phyloP scores from a whole-genome alignment of 2,797 vertebrate species.

The Poecilia velifera region DNA sequence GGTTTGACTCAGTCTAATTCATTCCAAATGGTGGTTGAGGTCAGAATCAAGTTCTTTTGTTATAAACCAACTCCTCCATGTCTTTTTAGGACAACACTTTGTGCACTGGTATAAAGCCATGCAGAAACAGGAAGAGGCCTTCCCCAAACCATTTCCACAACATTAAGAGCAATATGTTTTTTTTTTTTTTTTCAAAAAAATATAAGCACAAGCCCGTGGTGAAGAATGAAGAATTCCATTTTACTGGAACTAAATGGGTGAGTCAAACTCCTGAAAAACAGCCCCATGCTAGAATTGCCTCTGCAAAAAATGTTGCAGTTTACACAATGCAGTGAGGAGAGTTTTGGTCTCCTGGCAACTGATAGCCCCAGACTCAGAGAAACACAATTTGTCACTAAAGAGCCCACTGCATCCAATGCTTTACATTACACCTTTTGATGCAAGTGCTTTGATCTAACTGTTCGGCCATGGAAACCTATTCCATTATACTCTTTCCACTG shows the following conservation, averaged over 20 bases:
- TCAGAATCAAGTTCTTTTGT: neutral
- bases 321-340: neutral
- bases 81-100: neutral
- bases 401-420: neutral
- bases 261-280: neutral
- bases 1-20: neutral
- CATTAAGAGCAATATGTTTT: neutral
- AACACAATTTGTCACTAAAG: neutral
- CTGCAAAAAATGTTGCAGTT: neutral
- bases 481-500: neutral
- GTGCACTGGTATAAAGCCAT: neutral
- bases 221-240: neutral
- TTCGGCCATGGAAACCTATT: neutral
- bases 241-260: neutral
- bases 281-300: neutral
- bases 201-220: neutral
- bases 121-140: neutral
- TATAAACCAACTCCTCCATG: neutral
- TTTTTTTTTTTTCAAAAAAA: neutral
- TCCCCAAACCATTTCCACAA: neutral
- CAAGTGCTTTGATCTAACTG: neutral
- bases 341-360: neutral
- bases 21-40: neutral
- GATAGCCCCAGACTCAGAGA: neutral
- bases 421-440: neutral